phyloP scores from a whole-genome alignment of 2,888 invertebrate species.

The Stenchaetothrips biformis region DNA sequence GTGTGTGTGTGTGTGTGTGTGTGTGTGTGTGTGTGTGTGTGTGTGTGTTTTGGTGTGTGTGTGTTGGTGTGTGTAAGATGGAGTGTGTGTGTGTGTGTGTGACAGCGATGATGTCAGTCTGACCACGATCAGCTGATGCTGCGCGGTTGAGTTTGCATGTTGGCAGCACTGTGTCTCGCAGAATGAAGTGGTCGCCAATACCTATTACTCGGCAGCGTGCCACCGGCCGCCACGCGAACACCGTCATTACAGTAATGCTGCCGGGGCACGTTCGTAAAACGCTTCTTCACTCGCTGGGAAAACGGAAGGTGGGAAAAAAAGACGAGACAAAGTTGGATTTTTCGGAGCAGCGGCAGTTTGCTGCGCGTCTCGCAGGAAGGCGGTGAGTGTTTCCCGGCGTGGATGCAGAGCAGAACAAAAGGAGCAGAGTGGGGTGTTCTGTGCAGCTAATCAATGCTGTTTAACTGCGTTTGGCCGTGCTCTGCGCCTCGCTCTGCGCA shows the following conservation, averaged over 20 bases:
- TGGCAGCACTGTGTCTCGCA: neutral
- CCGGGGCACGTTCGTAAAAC: neutral
- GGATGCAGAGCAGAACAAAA: neutral
- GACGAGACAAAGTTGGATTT: too few species aligned
- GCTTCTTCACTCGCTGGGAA: too few species aligned
- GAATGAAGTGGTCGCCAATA: conserved; percentile 1
- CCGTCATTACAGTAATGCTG: neutral
- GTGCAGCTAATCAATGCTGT: too few species aligned
- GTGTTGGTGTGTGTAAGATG: neutral
- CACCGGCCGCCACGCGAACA: neutral
- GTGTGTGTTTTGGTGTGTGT: neutral
- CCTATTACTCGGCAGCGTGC: neutral
- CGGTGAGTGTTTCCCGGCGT: neutral
- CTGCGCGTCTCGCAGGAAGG: too few species aligned
- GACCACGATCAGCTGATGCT: neutral
- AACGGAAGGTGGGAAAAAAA: too few species aligned
- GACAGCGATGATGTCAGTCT: neutral
- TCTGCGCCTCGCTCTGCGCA: neutral
- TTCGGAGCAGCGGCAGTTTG: too few species aligned
- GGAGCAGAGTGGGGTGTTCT: neutral
- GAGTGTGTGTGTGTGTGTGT: neutral
- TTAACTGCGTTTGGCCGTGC: too few species aligned
- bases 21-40: neutral
- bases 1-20: too few species aligned
- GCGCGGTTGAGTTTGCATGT: neutral